Conservation (phyloP, 2,888 invertebrate genomes). For the Drosophila buzzatii region DNA sequence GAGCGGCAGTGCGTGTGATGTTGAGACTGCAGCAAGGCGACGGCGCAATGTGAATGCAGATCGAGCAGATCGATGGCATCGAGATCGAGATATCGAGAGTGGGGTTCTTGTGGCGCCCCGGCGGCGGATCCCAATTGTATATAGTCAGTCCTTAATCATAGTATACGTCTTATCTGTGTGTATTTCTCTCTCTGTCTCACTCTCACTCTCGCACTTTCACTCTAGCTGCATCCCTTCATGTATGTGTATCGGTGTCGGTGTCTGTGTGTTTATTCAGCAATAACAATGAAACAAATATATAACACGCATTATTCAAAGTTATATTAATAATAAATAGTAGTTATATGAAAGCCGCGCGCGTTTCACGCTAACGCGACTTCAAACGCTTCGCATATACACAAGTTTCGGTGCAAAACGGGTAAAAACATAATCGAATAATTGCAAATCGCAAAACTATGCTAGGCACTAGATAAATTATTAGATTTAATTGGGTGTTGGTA, state of each 20-base stretch:
- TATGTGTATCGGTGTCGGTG: constrained; percentile 30
- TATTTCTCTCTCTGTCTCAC: neutral
- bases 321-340: constrained; percentile 17
- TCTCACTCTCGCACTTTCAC: constrained; percentile 4
- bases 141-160: constrained; percentile 49
- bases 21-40: constrained; percentile 6
- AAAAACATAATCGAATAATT: constrained; percentile 61
- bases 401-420: constrained; percentile 83
- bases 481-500: constrained; percentile 57
- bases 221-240: constrained; percentile 13
- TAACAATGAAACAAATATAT: constrained; percentile 8
- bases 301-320: constrained; percentile 7
- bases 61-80: constrained; percentile 46
- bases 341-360: constrained; percentile 4
- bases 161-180: constrained; percentile 19
- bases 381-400: constrained; percentile 62
- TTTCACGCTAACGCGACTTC: constrained; percentile 1
- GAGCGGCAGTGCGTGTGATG: constrained; percentile 2
- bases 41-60: constrained; percentile 36
- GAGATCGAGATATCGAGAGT: constrained; percentile 43
- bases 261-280: constrained; percentile 35
- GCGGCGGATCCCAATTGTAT: constrained; percentile 47
- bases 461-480: constrained; percentile 71
- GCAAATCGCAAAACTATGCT: constrained; percentile 62
- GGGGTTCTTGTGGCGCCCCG: constrained; percentile 51